Evolutionary conservation across 1,140 invertebrate species (phyloP).

Genomic region (Melipona quadrifasciata): DNA sequence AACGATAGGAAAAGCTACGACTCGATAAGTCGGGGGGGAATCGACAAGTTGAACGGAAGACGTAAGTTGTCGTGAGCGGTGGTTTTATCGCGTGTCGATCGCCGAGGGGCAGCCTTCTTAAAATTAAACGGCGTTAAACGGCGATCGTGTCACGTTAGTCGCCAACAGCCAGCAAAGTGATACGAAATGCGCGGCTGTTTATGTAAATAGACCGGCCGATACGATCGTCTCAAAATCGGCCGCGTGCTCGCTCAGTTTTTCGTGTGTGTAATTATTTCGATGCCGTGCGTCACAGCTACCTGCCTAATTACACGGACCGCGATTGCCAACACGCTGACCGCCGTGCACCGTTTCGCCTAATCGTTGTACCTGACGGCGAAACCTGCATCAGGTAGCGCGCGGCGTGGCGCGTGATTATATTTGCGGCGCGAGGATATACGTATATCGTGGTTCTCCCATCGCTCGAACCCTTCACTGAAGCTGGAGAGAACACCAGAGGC

Average conservation of each 20-base stretch:
- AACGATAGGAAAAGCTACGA: not conserved
- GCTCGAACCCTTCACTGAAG: slow-evolving; percentile 72
- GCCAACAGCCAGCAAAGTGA: slow-evolving; percentile 34
- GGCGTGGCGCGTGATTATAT: slow-evolving; percentile 39
- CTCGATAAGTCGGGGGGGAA: not conserved
- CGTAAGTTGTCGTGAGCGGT: not conserved
- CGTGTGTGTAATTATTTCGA: slow-evolving; percentile 20
- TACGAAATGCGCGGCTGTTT: slow-evolving; percentile 36
- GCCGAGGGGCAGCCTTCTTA: slow-evolving; percentile 24
- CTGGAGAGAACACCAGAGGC: slow-evolving; percentile 54
- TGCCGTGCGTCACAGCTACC: slow-evolving; percentile 16
- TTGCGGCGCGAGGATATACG: not conserved
- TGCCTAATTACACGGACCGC: slow-evolving; percentile 47
- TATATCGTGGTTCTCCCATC: slow-evolving; percentile 46
- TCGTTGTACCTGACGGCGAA: slow-evolving; percentile 10
- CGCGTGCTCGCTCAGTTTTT: slow-evolving; percentile 25
- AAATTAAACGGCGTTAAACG: slow-evolving; percentile 38
- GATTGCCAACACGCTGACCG: slow-evolving; percentile 1
- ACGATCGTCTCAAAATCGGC: slow-evolving; percentile 40
- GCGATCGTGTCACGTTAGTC: slow-evolving; percentile 36
- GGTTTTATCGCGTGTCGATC: slow-evolving; percentile 14
- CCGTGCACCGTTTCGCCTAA: not conserved
- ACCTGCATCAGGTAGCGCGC: slow-evolving; percentile 37
- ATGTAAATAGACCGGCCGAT: slow-evolving; percentile 38
- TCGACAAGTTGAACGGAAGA: not conserved